Percentiles rank a stretch among this genome's conserved stretches.
phyloP scores from a whole-genome alignment of 2,888 invertebrate genomes.

The Tenthredo notha region DNA sequence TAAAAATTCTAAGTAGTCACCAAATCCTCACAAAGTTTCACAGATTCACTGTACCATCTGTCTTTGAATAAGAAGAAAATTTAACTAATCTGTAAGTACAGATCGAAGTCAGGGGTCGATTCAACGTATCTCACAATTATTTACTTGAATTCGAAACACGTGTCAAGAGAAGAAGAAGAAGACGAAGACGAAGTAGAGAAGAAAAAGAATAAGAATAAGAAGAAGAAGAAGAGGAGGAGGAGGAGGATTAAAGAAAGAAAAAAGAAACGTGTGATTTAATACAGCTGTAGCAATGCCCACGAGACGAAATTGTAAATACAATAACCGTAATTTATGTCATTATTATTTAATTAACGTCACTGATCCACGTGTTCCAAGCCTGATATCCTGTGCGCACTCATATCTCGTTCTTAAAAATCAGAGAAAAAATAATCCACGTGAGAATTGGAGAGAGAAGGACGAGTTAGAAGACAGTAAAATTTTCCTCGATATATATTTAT shows the following conservation, averaged over 20 bases:
- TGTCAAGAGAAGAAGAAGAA: not conserved
- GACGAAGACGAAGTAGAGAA: not conserved
- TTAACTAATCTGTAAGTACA: not conserved
- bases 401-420: not conserved
- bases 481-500: not conserved
- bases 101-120: not conserved
- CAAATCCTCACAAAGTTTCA: conserved; percentile 31
- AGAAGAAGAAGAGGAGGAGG: not conserved
- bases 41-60: conserved; percentile 14
- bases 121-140: not conserved
- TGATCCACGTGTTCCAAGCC: conserved; percentile 26
- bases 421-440: not conserved
- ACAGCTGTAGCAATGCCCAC: not conserved
- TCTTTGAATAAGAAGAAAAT: not conserved
- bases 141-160: not conserved
- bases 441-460: not conserved
- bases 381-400: not conserved
- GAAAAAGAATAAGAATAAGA: not conserved
- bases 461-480: not conserved
- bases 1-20: conserved; percentile 22
- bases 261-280: not conserved
- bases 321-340: not conserved
- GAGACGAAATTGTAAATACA: not conserved
- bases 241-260: not conserved
- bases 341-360: conserved; percentile 23